Evolutionary conservation across 2,797 vertebrate genomes (phyloP).

Genomic region (Synaphobranchus kaupii): DNA sequence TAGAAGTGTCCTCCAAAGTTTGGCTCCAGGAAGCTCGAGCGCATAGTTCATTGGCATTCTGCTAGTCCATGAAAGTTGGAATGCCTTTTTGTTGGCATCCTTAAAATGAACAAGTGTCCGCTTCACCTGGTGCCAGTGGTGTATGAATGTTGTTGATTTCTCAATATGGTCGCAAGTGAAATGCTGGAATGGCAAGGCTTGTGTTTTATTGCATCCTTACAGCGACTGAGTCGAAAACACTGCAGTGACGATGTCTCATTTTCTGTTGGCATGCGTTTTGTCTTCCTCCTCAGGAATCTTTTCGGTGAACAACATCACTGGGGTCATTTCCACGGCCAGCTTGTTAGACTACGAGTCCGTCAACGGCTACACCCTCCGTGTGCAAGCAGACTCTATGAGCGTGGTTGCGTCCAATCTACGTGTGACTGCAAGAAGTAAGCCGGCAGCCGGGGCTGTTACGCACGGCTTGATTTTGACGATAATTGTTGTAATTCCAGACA

Average conservation of each 20-base stretch:
- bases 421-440: conserved; percentile 92
- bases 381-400: conserved; percentile 90
- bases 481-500: background rate
- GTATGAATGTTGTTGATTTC: conserved; percentile 11
- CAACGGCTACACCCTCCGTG: conserved; percentile 80
- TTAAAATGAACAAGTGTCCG: background rate
- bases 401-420: conserved; percentile 87
- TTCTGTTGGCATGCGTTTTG: conserved; percentile 1
- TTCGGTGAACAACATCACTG: conserved; percentile 82
- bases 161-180: background rate
- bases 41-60: conserved; percentile 9
- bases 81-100: conserved; percentile 8
- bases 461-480: background rate
- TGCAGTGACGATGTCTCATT: background rate
- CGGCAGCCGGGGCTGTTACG: background rate
- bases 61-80: background rate
- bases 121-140: background rate
- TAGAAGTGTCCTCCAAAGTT: conserved; percentile 38
- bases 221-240: background rate
- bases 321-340: conserved; percentile 81
- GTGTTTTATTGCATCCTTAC: background rate
- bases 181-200: background rate
- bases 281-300: conserved; percentile 78
- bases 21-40: conserved; percentile 11
- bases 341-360: conserved; percentile 86